A percentile compares a stretch with the other conserved stretches of the same genome.
These are phyloP conservation scores for Conopomorpha cramerella DNA, from an alignment of 1,140 invertebrate genomes.

Conservation along the genomic window DNA sequence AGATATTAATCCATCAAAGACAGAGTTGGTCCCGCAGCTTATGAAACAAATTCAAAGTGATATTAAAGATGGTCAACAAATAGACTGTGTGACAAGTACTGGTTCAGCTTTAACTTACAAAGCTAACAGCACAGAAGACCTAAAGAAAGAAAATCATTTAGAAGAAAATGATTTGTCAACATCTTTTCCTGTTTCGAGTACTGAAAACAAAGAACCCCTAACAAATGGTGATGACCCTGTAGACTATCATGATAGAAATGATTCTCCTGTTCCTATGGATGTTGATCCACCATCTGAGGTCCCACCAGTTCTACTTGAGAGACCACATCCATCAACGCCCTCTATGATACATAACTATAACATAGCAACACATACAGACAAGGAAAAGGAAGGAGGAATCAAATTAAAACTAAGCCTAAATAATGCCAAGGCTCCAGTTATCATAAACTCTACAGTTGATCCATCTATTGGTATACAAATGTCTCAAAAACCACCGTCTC, in stretches of 20 bases:
- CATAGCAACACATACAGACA: too few relatives aligned
- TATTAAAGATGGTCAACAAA: conserved; percentile 18
- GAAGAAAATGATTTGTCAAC: too few relatives aligned
- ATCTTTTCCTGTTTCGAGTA: conserved; percentile 14
- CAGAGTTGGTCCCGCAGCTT: too few relatives aligned
- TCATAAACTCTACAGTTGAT: conserved; percentile 52
- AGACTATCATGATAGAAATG: conserved; percentile 31
- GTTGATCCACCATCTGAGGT: too few relatives aligned
- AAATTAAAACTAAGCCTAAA: conserved; percentile 50
- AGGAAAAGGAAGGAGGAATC: conserved; percentile 36
- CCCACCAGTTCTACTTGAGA: too few relatives aligned
- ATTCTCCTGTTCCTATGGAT: conserved; percentile 16
- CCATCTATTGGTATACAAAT: conserved; percentile 38
- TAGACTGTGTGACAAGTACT: conserved; percentile 28
- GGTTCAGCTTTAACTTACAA: conserved; percentile 29
- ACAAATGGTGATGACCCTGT: conserved; percentile 37
- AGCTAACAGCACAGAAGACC: conserved; percentile 22
- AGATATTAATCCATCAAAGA: too few relatives aligned
- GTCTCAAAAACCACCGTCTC: conserved; percentile 38
- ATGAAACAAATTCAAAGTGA: too few relatives aligned
- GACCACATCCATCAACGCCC: too few relatives aligned
- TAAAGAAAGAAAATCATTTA: too few relatives aligned
- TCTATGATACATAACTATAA: too few relatives aligned
- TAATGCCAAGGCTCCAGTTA: conserved; percentile 48
- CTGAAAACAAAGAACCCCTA: conserved; percentile 10